Base-by-base conservation (phyloP, 2,113 vertebrate species). In the Elaphurus davidianus region DNA sequence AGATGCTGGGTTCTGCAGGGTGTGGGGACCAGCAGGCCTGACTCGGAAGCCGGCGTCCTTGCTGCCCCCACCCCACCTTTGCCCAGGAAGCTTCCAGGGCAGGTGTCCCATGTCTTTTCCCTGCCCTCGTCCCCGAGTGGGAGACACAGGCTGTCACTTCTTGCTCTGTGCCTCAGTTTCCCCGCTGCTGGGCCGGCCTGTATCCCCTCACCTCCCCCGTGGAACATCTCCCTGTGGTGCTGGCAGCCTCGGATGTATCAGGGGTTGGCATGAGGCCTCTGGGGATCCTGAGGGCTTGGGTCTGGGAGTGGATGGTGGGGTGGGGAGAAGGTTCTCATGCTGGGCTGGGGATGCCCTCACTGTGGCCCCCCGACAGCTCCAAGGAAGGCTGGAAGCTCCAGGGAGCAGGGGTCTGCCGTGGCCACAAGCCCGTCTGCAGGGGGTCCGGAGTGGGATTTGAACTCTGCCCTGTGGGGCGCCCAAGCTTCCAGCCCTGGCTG, bases 351-450 rank as follows among this genome's bases (percentile, higher is more conserved):
- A 21, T 0, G 1, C 40, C 52, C 87, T 81, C 4, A 0, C 3
- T 11, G n/a, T 50, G 67, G 14, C 71, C 55, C 28, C 1, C 36
- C 15, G 43, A 14, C 3, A 4, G 14, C 40, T 10, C 14, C 0
- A 23, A 90, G 47, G 67, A 60, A 30, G 54, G 67, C 16, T 2
- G 30, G 7, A 59, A 74, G 82, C 50, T n/a, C 28, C 1, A 1
- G 40, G 47, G 15, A 78, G 33, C 50, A 21, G 82, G 76, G 50
- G 0, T 40, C 0, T 5, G 27, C 59, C 1, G 0, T 5, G n/a
- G 47, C n/a, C 43, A 28, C 11, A 3, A 0, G 23, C 43, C 55
- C 0, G 0, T 45, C 90, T 81, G 43, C 40, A 2, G 0, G 62
- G 33, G 64, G 6, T 43, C 6, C 4, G 40, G 74, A 23, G 33